Conservation (phyloP, 2,888 invertebrate species). For the Drosophila ustulata region DNA sequence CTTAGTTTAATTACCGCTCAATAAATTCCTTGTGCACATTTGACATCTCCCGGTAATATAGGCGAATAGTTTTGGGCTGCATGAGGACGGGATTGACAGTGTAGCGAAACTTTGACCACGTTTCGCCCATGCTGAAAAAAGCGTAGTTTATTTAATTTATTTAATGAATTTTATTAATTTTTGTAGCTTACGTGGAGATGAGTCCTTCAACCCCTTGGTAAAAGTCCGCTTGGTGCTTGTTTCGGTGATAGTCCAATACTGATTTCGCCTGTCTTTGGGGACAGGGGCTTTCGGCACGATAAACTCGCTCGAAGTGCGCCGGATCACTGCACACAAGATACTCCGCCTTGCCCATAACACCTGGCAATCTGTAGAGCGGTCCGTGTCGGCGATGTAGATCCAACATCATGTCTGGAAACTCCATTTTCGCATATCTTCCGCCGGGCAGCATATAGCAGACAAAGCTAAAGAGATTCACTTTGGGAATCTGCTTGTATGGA, state of each 20-base stretch:
- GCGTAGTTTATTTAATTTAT: too few relatives aligned
- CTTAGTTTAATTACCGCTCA: constrained; percentile 37
- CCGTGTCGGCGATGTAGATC: constrained; percentile 77
- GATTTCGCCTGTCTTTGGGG: constrained; percentile 84
- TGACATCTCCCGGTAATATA: constrained; percentile 85
- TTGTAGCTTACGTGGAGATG: constrained; percentile 60
- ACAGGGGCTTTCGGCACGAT: constrained; percentile 85
- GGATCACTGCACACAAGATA: constrained; percentile 85
- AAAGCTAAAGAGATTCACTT: constrained; percentile 41
- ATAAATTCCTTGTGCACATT: constrained; percentile 84
- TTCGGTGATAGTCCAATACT: constrained; percentile 84
- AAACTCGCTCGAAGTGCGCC: constrained; percentile 85
- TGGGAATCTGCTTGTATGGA: constrained; percentile 68
- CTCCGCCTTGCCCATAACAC: constrained; percentile 66
- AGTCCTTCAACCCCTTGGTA: constrained; percentile 70
- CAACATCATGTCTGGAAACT: constrained; percentile 53
- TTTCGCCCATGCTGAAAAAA: constrained; percentile 78
- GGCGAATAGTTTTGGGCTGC: constrained; percentile 86
- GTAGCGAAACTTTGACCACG: constrained; percentile 88
- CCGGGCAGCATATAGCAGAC: constrained; percentile 61
- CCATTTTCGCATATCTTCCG: constrained; percentile 65
- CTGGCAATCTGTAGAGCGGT: constrained; percentile 82
- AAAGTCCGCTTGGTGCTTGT: constrained; percentile 56
- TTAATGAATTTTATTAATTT: neutral
- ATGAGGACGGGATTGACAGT: constrained; percentile 88